Conservation (phyloP, 2,888 invertebrate species). For the Monoplex corrugatus region DNA sequence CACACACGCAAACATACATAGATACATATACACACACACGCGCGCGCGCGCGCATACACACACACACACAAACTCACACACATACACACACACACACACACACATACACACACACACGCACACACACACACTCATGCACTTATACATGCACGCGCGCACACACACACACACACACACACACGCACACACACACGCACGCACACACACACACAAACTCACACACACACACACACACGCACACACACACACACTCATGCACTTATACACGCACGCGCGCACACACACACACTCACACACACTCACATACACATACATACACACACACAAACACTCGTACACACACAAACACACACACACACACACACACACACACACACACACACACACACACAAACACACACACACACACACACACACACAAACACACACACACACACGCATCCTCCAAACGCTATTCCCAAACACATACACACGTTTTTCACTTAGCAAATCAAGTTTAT, state of each 20-base stretch:
- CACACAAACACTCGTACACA: no score
- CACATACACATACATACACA: background rate
- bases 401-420: background rate
- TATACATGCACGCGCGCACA: background rate
- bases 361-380: background rate
- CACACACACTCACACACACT: conserved; percentile 12
- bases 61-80: background rate
- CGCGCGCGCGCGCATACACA: no score
- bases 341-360: background rate
- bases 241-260: background rate
- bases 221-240: background rate
- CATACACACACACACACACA: background rate
- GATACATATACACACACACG: no score
- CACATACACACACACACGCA: conserved; percentile 17
- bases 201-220: background rate
- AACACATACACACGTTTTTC: background rate
- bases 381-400: background rate
- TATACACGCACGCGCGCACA: background rate
- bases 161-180: conserved; percentile 12
- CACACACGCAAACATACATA: no score
- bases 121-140: background rate
- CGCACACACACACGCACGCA: background rate
- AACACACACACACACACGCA: background rate
- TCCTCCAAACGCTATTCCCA: background rate
- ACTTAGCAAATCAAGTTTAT: no score